Conservation (phyloP, 2,888 invertebrate species). For the Amorpha juglandis region DNA sequence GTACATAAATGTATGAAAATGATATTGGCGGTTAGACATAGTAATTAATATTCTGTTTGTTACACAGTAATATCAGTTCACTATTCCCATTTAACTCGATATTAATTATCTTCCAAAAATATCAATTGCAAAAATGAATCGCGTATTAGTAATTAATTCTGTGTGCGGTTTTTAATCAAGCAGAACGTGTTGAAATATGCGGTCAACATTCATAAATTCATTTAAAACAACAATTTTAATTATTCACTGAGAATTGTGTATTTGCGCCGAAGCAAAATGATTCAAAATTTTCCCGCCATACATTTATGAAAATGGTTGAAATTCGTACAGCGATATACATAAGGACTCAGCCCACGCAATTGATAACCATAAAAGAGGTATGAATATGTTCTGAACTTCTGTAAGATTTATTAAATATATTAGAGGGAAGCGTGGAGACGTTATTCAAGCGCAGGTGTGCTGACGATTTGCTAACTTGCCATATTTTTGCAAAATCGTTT, state of each 20-base stretch:
- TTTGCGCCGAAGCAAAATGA: constrained; percentile 18
- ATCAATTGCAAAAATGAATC: constrained; percentile 31
- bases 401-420: constrained; percentile 78
- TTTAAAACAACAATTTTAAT: constrained; percentile 68
- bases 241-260: constrained; percentile 51
- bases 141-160: constrained; percentile 51
- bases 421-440: constrained; percentile 72
- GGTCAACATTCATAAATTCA: constrained; percentile 60
- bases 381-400: constrained; percentile 72
- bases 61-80: background rate
- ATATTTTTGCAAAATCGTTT: constrained; percentile 80
- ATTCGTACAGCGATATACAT: constrained; percentile 32
- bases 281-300: background rate
- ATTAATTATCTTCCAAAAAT: constrained; percentile 13
- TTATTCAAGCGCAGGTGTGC: constrained; percentile 81
- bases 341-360: constrained; percentile 39
- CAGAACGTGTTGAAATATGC: constrained; percentile 60
- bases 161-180: constrained; percentile 61
- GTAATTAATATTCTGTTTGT: background rate
- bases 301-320: constrained; percentile 9
- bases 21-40: background rate
- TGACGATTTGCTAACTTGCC: constrained; percentile 81
- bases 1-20: background rate
- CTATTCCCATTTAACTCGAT: background rate
- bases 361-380: constrained; percentile 58